Percentiles rank a stretch among this genome's conserved stretches.
These are phyloP conservation scores for Ceyx cyanopectus DNA, from an alignment of 2,113 vertebrate genomes.

Conservation along the genomic window DNA sequence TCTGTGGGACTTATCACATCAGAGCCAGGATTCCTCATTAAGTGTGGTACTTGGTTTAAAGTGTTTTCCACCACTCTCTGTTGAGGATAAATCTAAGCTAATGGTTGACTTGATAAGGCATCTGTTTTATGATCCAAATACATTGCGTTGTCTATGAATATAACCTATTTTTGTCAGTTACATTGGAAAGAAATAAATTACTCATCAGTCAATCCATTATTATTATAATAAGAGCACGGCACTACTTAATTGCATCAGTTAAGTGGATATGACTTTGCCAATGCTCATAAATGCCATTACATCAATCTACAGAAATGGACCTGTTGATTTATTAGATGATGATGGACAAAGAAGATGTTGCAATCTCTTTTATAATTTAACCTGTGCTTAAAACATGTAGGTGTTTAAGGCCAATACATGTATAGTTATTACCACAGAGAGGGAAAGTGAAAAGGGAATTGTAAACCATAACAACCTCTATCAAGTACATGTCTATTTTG, in stretches of 20 bases:
- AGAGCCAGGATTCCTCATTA: not conserved
- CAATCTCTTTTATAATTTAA: conserved; percentile 66
- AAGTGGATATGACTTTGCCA: conserved; percentile 77
- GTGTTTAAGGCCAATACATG: conserved; percentile 6
- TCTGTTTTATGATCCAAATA: conserved; percentile 57
- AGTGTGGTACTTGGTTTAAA: not conserved
- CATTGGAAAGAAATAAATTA: conserved; percentile 75
- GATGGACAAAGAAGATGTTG: conserved; percentile 61
- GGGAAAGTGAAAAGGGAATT: conserved; percentile 36
- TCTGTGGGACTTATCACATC: not conserved
- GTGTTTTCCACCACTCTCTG: not conserved
- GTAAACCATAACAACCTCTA: conserved; percentile 60
- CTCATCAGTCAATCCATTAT: conserved; percentile 75
- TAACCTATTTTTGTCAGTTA: conserved; percentile 72
- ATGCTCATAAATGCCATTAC: conserved; percentile 73
- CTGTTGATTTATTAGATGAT: conserved; percentile 71
- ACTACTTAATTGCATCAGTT: conserved; percentile 78
- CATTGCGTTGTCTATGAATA: conserved; percentile 45
- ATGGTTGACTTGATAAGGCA: conserved; percentile 34
- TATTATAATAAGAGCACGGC: conserved; percentile 66
- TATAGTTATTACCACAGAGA: conserved; percentile 31
- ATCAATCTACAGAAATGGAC: conserved; percentile 67
- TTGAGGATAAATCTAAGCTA: conserved; percentile 25
- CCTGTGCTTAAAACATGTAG: conserved; percentile 47
- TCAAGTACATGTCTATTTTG: not conserved